Evolutionary conservation across 2,113 vertebrate genomes (phyloP).

Genomic region (Scomber scombrus): DNA sequence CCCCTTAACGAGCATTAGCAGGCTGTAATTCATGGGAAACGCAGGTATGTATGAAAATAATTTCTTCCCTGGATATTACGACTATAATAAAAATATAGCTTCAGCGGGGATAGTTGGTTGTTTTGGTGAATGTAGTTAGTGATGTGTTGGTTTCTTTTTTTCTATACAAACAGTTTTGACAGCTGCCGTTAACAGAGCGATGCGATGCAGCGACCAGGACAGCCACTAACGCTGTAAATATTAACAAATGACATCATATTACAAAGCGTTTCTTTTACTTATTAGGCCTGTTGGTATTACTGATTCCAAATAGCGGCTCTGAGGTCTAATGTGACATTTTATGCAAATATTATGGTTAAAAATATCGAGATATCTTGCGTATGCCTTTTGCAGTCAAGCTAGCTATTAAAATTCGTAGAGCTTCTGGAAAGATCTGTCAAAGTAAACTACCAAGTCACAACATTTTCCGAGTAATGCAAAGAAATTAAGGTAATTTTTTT

Average conservation of each 20-base stretch:
- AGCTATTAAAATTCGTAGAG: not conserved
- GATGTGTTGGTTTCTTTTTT: slow-evolving; percentile 2
- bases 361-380: slow-evolving; percentile 22
- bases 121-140: not conserved
- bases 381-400: slow-evolving; percentile 7
- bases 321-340: not conserved
- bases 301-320: accelerated
- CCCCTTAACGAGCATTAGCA: slow-evolving; percentile 49
- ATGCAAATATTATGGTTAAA: slow-evolving; percentile 13
- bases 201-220: slow-evolving; percentile 35
- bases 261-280: not conserved
- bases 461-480: not conserved
- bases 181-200: slow-evolving; percentile 43
- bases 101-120: accelerated
- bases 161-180: slow-evolving; percentile 50
- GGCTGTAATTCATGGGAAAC: slow-evolving; percentile 40
- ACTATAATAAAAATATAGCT: not conserved
- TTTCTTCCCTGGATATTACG: not conserved
- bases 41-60: slow-evolving; percentile 54
- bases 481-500: too few species aligned
- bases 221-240: not conserved
- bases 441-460: slow-evolving; percentile 25
- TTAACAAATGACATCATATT: not conserved
- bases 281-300: too few species aligned
- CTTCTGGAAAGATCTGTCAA: slow-evolving; percentile 25